Evolutionary conservation across 2,113 vertebrate species (phyloP).

Genomic region (Rhinogobius similis): DNA sequence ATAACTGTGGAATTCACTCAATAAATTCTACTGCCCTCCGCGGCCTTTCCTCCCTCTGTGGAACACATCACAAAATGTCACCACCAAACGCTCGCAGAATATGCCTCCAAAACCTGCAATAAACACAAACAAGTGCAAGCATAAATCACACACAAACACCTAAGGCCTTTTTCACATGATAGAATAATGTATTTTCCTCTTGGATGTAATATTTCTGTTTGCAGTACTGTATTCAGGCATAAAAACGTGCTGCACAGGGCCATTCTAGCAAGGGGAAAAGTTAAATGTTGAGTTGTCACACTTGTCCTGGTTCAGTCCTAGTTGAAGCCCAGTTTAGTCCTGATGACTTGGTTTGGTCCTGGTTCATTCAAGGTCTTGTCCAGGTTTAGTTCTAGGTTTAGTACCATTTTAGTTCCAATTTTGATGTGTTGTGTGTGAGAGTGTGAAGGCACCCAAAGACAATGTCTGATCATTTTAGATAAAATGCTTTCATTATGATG

Average conservation of each 20-base stretch:
- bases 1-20: conserved; percentile 75
- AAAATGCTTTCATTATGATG: no score
- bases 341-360: no score
- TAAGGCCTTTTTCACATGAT: conserved; percentile 30
- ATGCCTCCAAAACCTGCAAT: conserved; percentile 52
- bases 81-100: conserved; percentile 53
- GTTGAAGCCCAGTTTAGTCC: no score
- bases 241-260: background rate
- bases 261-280: background rate
- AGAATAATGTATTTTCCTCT: conserved; percentile 46
- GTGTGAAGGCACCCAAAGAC: no score
- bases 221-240: background rate
- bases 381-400: no score
- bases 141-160: conserved; percentile 60
- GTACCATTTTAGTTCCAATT: no score
- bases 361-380: no score
- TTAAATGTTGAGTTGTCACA: background rate
- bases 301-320: no score
- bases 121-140: conserved; percentile 43
- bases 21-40: conserved; percentile 73
- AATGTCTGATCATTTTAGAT: no score
- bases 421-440: no score
- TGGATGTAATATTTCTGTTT: conserved; percentile 52
- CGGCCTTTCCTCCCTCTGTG: conserved; percentile 55
- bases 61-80: conserved; percentile 70